Percentiles rank a stretch among this genome's conserved stretches.
These are phyloP conservation scores for Scartelaos histophorus DNA, from an alignment of 2,113 vertebrate genomes.

Conservation along the genomic window DNA sequence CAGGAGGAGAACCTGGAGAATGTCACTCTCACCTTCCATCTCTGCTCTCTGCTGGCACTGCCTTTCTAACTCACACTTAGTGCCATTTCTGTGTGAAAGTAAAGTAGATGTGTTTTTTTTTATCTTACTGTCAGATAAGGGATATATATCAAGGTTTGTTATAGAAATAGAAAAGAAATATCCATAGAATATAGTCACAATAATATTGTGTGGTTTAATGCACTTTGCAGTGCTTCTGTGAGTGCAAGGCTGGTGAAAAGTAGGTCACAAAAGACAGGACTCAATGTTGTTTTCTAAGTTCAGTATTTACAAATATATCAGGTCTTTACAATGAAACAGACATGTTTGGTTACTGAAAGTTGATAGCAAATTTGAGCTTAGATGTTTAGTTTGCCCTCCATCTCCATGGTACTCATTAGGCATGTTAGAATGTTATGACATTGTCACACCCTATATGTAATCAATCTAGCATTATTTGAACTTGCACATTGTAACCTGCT, in stretches of 20 bases:
- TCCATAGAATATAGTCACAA: not conserved
- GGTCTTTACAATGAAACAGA: no score
- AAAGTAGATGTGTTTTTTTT: no score
- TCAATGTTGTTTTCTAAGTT: no score
- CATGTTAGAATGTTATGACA: not conserved
- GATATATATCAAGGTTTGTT: no score
- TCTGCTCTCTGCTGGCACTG: constrained; percentile 42
- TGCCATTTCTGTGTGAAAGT: not conserved
- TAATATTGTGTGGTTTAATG: not conserved
- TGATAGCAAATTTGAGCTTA: no score
- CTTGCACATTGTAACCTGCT: constrained; percentile 4
- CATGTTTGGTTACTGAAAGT: no score
- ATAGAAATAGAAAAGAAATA: not conserved
- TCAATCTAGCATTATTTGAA: not conserved
- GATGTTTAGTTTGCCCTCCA: not conserved
- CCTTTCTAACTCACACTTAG: not conserved
- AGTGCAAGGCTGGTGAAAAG: no score
- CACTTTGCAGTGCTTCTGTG: no score
- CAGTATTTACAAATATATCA: no score
- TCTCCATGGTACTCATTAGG: not conserved
- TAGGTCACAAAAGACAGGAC: no score
- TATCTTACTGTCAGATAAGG: no score
- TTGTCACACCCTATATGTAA: not conserved
- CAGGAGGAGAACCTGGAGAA: constrained; percentile 59
- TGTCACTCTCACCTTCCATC: constrained; percentile 64